Conservation (phyloP, 1,140 invertebrate species). For the Neuroterus valhalla region DNA sequence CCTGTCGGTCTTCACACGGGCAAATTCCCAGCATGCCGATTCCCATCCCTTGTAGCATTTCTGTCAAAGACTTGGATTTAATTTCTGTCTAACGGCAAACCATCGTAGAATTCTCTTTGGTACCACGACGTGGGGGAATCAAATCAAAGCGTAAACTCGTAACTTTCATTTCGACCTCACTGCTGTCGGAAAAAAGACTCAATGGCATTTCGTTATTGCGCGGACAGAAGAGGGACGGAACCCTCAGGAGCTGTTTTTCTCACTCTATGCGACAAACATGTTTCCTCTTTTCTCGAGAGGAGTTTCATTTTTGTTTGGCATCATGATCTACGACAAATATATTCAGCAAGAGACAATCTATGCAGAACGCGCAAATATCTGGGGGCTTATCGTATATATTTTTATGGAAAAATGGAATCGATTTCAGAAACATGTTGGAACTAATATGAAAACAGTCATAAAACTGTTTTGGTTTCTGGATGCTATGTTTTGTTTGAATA, state of each 20-base stretch:
- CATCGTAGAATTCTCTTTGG: conserved; percentile 54
- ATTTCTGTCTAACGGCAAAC: conserved; percentile 63
- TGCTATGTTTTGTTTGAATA: too few species aligned
- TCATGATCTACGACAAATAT: too few species aligned
- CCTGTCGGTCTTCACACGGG: conserved; percentile 39
- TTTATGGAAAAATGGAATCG: too few species aligned
- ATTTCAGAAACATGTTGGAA: too few species aligned
- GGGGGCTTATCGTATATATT: too few species aligned
- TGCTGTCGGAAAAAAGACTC: conserved; percentile 52
- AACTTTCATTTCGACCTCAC: conserved; percentile 60
- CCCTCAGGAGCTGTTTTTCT: conserved; percentile 55
- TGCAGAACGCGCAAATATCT: too few species aligned
- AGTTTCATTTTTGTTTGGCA: too few species aligned
- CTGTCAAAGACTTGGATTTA: conserved; percentile 72
- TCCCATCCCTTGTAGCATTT: conserved; percentile 54
- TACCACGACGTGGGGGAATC: conserved; percentile 54
- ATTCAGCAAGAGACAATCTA: too few species aligned
- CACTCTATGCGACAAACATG: conserved; percentile 42
- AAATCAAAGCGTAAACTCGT: conserved; percentile 71
- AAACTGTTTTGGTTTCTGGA: too few species aligned
- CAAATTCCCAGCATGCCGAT: conserved; percentile 60
- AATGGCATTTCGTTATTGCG: conserved; percentile 72
- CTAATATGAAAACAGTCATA: too few species aligned
- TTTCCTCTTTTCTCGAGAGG: conserved; percentile 46
- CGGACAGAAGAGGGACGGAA: conserved; percentile 51